A percentile compares a stretch with the other conserved stretches of the same genome.
These are phyloP conservation scores for Drosophila melanosoma DNA, from an alignment of 2,888 invertebrate genomes.

Conservation along the genomic window DNA sequence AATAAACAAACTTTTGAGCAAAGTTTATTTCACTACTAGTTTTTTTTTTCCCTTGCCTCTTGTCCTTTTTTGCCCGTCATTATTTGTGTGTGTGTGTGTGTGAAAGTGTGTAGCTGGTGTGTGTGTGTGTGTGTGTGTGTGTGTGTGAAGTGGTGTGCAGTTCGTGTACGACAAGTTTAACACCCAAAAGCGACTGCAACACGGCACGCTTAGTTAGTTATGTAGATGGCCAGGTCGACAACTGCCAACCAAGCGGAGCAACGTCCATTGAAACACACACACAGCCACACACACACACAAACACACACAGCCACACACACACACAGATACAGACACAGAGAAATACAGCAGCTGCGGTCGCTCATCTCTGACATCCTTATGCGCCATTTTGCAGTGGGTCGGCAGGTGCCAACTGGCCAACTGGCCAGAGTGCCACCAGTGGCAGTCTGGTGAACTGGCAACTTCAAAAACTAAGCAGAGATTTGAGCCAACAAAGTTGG, in stretches of 20 bases:
- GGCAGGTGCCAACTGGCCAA: slow-evolving; percentile 42
- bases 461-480: slow-evolving; percentile 43
- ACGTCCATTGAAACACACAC: slow-evolving; percentile 73
- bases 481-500: slow-evolving; percentile 58
- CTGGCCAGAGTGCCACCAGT: not conserved
- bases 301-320: slow-evolving; percentile 67
- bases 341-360: slow-evolving; percentile 60
- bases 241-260: slow-evolving; percentile 58
- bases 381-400: slow-evolving; percentile 66
- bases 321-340: slow-evolving; percentile 4
- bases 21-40: slow-evolving; percentile 81
- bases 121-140: slow-evolving; percentile 16
- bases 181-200: slow-evolving; percentile 67
- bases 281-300: slow-evolving; percentile 6
- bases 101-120: slow-evolving; percentile 5
- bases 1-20: slow-evolving; percentile 82
- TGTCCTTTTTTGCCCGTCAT: slow-evolving; percentile 11
- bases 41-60: slow-evolving; percentile 18
- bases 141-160: slow-evolving; percentile 56
- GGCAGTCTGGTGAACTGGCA: slow-evolving; percentile 29
- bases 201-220: slow-evolving; percentile 82
- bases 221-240: slow-evolving; percentile 77
- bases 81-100: slow-evolving; percentile 22
- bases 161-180: slow-evolving; percentile 75
- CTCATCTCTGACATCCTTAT: slow-evolving; percentile 81